Conservation (phyloP, 2,113 vertebrate genomes). For the Lipophrys pholis region DNA sequence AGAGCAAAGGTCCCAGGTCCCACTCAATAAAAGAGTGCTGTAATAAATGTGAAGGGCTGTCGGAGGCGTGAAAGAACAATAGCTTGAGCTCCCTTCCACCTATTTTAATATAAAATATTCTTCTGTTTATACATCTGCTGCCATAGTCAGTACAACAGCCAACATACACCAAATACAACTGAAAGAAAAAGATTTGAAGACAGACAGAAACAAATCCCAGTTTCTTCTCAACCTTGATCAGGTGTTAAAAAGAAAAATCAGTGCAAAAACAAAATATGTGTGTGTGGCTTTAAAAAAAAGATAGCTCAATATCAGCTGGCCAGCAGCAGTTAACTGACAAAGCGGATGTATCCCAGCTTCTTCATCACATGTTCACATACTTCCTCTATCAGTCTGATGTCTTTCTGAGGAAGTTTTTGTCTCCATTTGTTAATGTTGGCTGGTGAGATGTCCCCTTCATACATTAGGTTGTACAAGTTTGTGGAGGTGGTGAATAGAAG, state of each 20-base stretch:
- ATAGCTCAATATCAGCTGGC: slow-evolving; percentile 81
- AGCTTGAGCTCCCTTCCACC: slow-evolving; percentile 39
- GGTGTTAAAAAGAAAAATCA: slow-evolving; percentile 46
- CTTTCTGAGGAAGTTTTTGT: slow-evolving; percentile 87
- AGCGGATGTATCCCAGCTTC: slow-evolving; percentile 90
- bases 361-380: slow-evolving; percentile 91
- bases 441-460: slow-evolving; percentile 94
- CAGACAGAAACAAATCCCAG: slow-evolving; percentile 21
- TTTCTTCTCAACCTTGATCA: slow-evolving; percentile 1
- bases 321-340: slow-evolving; percentile 87
- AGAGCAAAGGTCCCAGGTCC: slow-evolving; percentile 48
- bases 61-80: slow-evolving; percentile 6
- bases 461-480: slow-evolving; percentile 93
- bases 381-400: slow-evolving; percentile 89
- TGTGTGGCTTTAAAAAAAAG: slow-evolving; percentile 52
- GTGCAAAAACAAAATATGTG: slow-evolving; percentile 81
- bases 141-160: slow-evolving; percentile 25
- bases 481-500: slow-evolving; percentile 96
- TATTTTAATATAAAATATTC: slow-evolving; percentile 73
- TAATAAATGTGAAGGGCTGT: slow-evolving; percentile 38
- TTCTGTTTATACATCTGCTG: slow-evolving; percentile 53
- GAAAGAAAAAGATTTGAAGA: slow-evolving; percentile 28
- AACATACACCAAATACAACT: slow-evolving; percentile 34
- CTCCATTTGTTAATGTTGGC: slow-evolving; percentile 89
- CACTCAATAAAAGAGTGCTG: slow-evolving; percentile 47